phyloP scores from a whole-genome alignment of 2,797 vertebrate genomes.

The Anomalospiza imberbis region DNA sequence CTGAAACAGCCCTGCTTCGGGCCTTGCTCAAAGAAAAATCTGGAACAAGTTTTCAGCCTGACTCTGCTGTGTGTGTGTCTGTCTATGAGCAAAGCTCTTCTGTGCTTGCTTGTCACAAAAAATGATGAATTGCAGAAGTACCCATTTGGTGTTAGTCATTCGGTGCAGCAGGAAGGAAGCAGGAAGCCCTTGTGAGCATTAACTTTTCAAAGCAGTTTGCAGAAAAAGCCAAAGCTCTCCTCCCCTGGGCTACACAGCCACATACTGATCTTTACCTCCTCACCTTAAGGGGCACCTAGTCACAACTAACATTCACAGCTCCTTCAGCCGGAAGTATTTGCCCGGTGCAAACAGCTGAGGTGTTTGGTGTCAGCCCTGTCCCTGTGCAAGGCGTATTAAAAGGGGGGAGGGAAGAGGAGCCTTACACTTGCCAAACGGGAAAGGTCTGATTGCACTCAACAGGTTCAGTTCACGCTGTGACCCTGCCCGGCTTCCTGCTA shows the following conservation, averaged over 20 bases:
- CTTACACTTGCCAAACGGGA: slow-evolving; percentile 65
- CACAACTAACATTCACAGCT: slow-evolving; percentile 34
- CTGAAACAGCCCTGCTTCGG: neutral
- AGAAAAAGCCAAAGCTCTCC: neutral
- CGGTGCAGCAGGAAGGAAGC: slow-evolving; percentile 43
- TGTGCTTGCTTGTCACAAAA: neutral
- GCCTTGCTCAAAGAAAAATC: neutral
- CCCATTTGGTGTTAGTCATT: slow-evolving; percentile 52
- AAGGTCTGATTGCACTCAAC: slow-evolving; percentile 64
- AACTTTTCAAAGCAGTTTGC: slow-evolving; percentile 35
- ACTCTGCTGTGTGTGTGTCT: neutral
- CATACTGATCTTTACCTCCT: neutral
- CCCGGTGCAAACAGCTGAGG: slow-evolving; percentile 58
- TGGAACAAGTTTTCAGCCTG: neutral
- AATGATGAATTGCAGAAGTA: slow-evolving; percentile 62
- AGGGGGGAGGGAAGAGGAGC: neutral
- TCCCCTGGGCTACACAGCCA: neutral
- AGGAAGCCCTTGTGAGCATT: slow-evolving; percentile 45
- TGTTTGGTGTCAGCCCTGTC: neutral
- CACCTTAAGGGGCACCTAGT: neutral
- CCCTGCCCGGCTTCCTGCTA: slow-evolving; percentile 75
- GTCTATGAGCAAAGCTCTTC: neutral
- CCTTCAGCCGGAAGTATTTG: slow-evolving; percentile 47
- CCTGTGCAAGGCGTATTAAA: neutral
- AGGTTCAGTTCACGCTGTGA: slow-evolving; percentile 77